These are phyloP conservation scores for Enteromius argenteus DNA, from an alignment of 2,797 vertebrate species.

Conservation along the genomic window DNA sequence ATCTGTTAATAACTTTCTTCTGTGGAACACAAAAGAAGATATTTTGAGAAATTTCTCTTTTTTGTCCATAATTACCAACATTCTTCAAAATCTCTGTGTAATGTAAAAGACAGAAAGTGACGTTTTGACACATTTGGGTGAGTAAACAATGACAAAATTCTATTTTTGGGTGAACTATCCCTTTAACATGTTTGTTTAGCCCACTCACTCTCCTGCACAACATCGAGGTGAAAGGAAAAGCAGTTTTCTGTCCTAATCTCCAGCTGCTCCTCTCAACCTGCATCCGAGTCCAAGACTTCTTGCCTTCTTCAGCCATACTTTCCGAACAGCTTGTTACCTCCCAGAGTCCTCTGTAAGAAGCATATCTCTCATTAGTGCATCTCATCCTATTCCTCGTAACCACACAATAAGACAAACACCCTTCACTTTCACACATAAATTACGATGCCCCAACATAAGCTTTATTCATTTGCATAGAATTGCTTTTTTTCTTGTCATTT, in stretches of 20 bases:
- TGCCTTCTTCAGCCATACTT: neutral
- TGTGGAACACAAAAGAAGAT: neutral
- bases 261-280: slow-evolving; percentile 42
- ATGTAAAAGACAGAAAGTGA: neutral
- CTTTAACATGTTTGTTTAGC: slow-evolving; percentile 3
- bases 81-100: neutral
- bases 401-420: slow-evolving; percentile 7
- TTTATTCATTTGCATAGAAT: neutral
- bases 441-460: neutral
- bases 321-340: slow-evolving; percentile 12
- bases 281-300: slow-evolving; percentile 20
- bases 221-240: slow-evolving; percentile 1
- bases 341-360: slow-evolving; percentile 2
- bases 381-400: neutral
- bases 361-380: neutral
- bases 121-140: neutral
- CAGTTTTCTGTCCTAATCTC: slow-evolving; percentile 25
- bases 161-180: neutral
- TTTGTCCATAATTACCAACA: neutral
- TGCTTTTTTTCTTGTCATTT: neutral
- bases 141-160: neutral
- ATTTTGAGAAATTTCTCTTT: neutral
- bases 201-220: neutral
- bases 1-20: neutral
- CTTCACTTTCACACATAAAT: neutral